phyloP scores from a whole-genome alignment of 2,797 vertebrate genomes.

The Anguilla marmorata region DNA sequence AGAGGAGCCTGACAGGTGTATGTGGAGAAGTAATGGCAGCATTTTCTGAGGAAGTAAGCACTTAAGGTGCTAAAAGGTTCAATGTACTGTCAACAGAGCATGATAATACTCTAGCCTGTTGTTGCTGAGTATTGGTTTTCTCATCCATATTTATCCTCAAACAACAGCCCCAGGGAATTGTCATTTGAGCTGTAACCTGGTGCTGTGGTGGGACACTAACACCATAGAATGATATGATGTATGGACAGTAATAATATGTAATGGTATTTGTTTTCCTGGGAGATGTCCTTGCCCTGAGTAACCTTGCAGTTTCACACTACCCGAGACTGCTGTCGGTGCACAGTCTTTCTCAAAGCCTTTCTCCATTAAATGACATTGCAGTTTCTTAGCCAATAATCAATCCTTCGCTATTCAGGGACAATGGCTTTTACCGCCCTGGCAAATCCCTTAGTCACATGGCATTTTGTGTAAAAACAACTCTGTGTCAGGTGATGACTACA shows the following conservation, averaged over 20 bases:
- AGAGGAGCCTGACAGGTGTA: background rate
- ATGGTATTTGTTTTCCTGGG: background rate
- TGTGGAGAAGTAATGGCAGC: background rate
- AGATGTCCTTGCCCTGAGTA: background rate
- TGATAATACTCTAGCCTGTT: background rate
- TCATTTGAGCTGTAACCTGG: background rate
- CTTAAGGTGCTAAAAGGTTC: background rate
- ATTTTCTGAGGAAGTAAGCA: background rate
- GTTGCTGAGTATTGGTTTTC: background rate
- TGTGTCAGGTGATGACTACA: background rate
- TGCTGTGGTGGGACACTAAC: background rate
- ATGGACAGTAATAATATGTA: background rate
- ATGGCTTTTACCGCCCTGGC: background rate
- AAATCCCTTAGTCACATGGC: background rate
- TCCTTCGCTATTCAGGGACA: background rate
- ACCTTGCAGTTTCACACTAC: background rate
- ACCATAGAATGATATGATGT: background rate
- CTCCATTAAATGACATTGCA: background rate
- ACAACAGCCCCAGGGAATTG: background rate
- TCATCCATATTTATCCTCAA: background rate
- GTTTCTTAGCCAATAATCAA: background rate
- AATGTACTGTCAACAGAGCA: background rate
- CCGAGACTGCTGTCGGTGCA: background rate
- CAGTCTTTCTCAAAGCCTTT: background rate
- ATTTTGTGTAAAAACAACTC: background rate